Percentiles rank a stretch among this genome's conserved stretches.
These are phyloP conservation scores for Ciconia maguari DNA, from an alignment of 2,113 vertebrate species.

Conservation along the genomic window DNA sequence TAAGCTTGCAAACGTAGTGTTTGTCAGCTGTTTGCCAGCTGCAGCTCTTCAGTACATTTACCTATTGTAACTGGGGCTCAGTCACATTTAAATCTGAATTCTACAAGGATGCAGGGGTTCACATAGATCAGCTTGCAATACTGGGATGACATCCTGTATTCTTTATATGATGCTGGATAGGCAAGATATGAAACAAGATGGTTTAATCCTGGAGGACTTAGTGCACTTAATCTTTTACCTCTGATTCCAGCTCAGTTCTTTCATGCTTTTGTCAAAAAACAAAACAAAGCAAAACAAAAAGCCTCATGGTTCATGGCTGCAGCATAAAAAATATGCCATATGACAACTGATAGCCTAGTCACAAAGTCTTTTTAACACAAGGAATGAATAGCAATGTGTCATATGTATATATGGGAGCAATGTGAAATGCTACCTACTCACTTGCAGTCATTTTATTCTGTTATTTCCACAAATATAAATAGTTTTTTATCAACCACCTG, in stretches of 20 bases:
- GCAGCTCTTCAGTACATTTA: background rate
- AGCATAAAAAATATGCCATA: background rate
- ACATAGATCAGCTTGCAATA: background rate
- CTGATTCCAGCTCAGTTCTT: background rate
- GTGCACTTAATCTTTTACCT: background rate
- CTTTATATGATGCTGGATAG: background rate
- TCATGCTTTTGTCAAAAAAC: background rate
- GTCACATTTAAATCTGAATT: background rate
- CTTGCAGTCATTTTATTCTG: background rate
- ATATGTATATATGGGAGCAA: background rate
- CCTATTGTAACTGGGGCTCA: background rate
- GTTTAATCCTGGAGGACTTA: background rate
- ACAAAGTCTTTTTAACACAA: constrained; percentile 5
- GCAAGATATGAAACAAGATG: constrained; percentile 25
- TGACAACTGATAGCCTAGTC: constrained; percentile 1
- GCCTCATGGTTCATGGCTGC: background rate
- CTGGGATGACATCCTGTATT: background rate
- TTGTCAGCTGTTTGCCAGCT: background rate
- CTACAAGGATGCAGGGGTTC: background rate
- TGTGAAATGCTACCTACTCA: constrained; percentile 4
- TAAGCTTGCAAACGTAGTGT: background rate
- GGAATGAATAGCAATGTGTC: constrained; percentile 12
- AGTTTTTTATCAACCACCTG: constrained; percentile 20
- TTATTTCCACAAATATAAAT: constrained; percentile 53
- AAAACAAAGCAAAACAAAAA: constrained; percentile 1